Evolutionary conservation across 2,113 vertebrate genomes (phyloP).

Genomic region (Oryzias curvinotus): DNA sequence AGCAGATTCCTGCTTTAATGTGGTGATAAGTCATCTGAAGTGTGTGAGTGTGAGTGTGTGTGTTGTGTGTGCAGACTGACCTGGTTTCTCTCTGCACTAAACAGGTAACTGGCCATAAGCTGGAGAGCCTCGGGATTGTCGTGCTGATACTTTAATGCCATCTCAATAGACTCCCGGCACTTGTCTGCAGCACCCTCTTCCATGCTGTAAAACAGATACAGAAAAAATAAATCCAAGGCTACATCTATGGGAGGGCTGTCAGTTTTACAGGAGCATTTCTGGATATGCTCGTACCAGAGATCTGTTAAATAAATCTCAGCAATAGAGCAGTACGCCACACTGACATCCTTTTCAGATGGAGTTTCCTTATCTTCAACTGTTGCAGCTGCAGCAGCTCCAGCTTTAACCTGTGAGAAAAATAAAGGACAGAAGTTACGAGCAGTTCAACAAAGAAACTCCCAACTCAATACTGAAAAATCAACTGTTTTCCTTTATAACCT

Average conservation of each 20-base stretch:
- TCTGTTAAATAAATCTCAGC: constrained; percentile 84
- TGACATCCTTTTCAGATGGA: constrained; percentile 73
- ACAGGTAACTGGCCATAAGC: constrained; percentile 85
- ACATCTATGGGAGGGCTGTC: neutral
- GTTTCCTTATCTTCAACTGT: constrained; percentile 44
- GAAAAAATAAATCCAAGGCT: constrained; percentile 10
- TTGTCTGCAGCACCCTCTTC: constrained; percentile 78
- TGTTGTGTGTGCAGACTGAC: constrained; percentile 51
- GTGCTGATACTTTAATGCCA: constrained; percentile 76
- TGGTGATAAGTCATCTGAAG: constrained; percentile 58
- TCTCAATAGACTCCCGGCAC: constrained; percentile 78
- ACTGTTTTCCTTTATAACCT: no score
- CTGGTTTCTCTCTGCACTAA: constrained; percentile 80
- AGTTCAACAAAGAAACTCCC: no score
- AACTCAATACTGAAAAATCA: no score
- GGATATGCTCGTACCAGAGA: constrained; percentile 75
- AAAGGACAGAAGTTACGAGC: neutral
- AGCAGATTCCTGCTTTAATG: constrained; percentile 58
- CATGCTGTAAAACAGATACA: constrained; percentile 66
- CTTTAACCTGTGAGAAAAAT: constrained; percentile 44
- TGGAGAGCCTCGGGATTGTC: constrained; percentile 81
- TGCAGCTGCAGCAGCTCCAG: constrained; percentile 52
- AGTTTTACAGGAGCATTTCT: constrained; percentile 4
- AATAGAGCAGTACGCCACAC: constrained; percentile 80
- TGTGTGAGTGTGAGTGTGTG: constrained; percentile 19